These are phyloP conservation scores for Tyrophagus putrescentiae DNA, from an alignment of 1,140 invertebrate genomes.

Conservation along the genomic window DNA sequence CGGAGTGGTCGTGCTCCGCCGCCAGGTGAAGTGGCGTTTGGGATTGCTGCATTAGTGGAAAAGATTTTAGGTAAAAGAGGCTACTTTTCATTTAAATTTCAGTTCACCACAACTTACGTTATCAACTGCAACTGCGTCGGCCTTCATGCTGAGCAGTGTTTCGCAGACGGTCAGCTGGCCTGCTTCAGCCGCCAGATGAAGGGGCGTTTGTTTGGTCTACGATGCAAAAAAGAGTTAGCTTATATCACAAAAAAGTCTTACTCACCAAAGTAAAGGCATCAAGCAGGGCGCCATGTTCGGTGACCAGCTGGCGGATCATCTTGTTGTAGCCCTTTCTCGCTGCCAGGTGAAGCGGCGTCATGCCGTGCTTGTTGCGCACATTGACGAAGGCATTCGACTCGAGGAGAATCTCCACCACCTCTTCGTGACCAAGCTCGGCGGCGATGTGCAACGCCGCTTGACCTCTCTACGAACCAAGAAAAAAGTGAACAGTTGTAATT, in stretches of 20 bases:
- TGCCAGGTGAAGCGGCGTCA: slow-evolving; percentile 51
- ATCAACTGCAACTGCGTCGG: slow-evolving; percentile 89
- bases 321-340: slow-evolving; percentile 86
- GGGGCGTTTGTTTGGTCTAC: slow-evolving; percentile 41
- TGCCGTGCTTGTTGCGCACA: slow-evolving; percentile 58
- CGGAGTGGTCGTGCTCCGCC: slow-evolving; percentile 93
- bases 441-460: slow-evolving; percentile 86
- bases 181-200: slow-evolving; percentile 57
- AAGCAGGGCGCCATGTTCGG: slow-evolving; percentile 82
- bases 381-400: slow-evolving; percentile 96
- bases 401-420: slow-evolving; percentile 85
- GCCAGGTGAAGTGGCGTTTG: slow-evolving; percentile 53
- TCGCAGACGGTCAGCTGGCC: slow-evolving; percentile 90
- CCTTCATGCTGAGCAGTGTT: slow-evolving; percentile 79
- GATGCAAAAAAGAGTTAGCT: not conserved
- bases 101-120: slow-evolving; percentile 47
- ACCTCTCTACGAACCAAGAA: slow-evolving; percentile 39
- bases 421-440: slow-evolving; percentile 70
- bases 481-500: not conserved
- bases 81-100: not conserved
- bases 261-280: slow-evolving; percentile 75
- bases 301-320: slow-evolving; percentile 69
- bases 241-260: not conserved
- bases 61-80: slow-evolving; percentile 17
- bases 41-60: slow-evolving; percentile 33